Evolutionary conservation across 2,888 invertebrate genomes (phyloP), one percentile per base, ranked within the genome.

Genomic region (Salpingus planirostris): DNA sequence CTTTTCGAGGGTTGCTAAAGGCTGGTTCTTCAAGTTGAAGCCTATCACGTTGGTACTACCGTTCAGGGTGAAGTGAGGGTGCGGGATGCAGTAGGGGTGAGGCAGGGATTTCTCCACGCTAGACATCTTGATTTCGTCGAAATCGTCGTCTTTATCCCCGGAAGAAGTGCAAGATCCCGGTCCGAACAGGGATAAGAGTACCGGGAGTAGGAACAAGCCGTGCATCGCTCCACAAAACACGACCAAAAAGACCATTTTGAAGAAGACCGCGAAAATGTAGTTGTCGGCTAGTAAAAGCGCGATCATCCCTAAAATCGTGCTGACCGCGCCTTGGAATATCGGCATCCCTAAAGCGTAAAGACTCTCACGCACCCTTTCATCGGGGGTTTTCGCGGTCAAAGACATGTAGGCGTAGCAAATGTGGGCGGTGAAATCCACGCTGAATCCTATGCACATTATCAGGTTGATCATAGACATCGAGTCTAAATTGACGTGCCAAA

Each of bases 401-500:
- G 89, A 85, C 81, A 93, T 90, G 64, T 92, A 93, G 0, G 91
- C 89, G 57, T 93, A 93, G 53, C 91, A 90, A 43, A 93, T 93
- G 60, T 93, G 93, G 2, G 92, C 92, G 0, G 92, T 92, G 60
- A 92, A 95, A 57, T 95, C 93, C 0, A 93, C 91, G 6, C 90
- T 90, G 67, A 93, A 93, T 29, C 93, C 93, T 39, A 93, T 91
- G 62, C 92, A 92, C 92, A 95, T 93, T 44, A 95, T 93, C 29
- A 95, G 71, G 57, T 93, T 93, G 40, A 95, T 92, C 93, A 95
- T 93, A 1, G 92, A 92, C 51, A 95, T 93, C 0, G 90, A 89
- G 62, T 92, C 91, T 33, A 95, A 69, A 56, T 90, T 91, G 4
- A 95, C 92, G 48, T 82, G 82, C 95, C 95, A 95, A 13, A 93